Evolutionary conservation across 2,888 invertebrate genomes (phyloP).

Genomic region (Drosophila demipolita): DNA sequence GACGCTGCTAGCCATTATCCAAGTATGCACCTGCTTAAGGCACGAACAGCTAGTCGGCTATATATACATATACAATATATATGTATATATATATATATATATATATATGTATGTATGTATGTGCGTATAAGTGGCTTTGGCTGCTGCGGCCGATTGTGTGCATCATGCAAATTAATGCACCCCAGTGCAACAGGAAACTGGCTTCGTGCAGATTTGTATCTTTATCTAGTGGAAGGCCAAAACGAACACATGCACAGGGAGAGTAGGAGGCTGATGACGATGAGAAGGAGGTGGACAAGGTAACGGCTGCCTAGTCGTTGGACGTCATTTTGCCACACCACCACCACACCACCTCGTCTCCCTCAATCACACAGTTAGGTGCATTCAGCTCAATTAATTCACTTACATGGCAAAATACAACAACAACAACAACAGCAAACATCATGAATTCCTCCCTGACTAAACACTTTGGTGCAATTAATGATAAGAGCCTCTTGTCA

Average conservation of each 20-base stretch:
- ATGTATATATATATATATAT: neutral
- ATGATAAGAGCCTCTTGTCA: constrained; percentile 37
- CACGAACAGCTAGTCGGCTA: constrained; percentile 39
- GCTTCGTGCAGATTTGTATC: constrained; percentile 80
- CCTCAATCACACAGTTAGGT: constrained; percentile 67
- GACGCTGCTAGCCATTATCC: constrained; percentile 68
- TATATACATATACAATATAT: neutral
- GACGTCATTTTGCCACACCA: constrained; percentile 15
- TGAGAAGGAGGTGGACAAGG: constrained; percentile 48
- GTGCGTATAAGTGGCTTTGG: constrained; percentile 48
- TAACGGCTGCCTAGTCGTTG: constrained; percentile 59
- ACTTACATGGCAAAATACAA: constrained; percentile 53
- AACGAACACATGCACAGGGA: constrained; percentile 7
- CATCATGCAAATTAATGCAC: constrained; percentile 81
- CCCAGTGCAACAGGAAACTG: constrained; percentile 80
- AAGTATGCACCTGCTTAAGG: constrained; percentile 61
- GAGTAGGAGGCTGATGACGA: neutral
- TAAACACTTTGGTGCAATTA: constrained; percentile 52
- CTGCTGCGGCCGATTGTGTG: constrained; percentile 59
- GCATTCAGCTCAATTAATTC: constrained; percentile 81
- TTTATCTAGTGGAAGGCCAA: constrained; percentile 70
- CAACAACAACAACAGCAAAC: constrained; percentile 24
- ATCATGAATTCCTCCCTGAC: constrained; percentile 55
- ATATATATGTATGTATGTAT: neutral
- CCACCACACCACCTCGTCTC: constrained; percentile 32